A percentile compares a stretch with the other conserved stretches of the same genome.
These are phyloP conservation scores for Corbicula japonica DNA, from an alignment of 2,888 invertebrate genomes.

Conservation along the genomic window DNA sequence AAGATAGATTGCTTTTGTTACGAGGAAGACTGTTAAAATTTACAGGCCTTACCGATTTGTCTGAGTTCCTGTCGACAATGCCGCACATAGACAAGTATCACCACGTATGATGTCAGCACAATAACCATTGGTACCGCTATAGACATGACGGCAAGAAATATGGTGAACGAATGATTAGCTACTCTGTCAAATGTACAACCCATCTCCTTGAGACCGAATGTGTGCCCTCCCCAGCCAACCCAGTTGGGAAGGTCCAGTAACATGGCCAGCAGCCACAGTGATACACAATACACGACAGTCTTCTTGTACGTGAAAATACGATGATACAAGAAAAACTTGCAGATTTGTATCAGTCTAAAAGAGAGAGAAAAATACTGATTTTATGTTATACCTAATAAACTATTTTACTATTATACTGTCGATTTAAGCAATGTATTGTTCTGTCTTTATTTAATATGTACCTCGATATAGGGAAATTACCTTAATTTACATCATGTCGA, in stretches of 20 bases:
- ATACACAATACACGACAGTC: slow-evolving; percentile 62
- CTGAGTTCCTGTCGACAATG: slow-evolving; percentile 46
- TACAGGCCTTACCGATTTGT: slow-evolving; percentile 12
- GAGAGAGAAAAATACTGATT: no score
- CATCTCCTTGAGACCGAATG: slow-evolving; percentile 76
- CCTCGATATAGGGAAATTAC: no score
- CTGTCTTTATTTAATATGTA: no score
- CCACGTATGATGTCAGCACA: slow-evolving; percentile 67
- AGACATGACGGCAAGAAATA: slow-evolving; percentile 71
- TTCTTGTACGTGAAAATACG: slow-evolving; percentile 68
- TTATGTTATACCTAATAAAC: no score
- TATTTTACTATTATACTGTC: no score
- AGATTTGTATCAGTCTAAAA: slow-evolving; percentile 71
- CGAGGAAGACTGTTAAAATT: not conserved
- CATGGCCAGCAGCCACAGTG: slow-evolving; percentile 66
- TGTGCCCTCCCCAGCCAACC: slow-evolving; percentile 77
- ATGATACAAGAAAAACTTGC: slow-evolving; percentile 65
- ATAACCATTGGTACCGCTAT: slow-evolving; percentile 72
- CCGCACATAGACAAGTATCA: slow-evolving; percentile 65
- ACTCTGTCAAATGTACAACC: slow-evolving; percentile 76
- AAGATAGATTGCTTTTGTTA: no score
- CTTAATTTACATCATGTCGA: no score
- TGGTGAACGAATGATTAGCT: slow-evolving; percentile 74
- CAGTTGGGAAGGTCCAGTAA: slow-evolving; percentile 75
- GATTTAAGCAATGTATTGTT: no score